Base-by-base conservation (phyloP, 1,140 invertebrate genomes). In the Coptotermes formosanus region DNA sequence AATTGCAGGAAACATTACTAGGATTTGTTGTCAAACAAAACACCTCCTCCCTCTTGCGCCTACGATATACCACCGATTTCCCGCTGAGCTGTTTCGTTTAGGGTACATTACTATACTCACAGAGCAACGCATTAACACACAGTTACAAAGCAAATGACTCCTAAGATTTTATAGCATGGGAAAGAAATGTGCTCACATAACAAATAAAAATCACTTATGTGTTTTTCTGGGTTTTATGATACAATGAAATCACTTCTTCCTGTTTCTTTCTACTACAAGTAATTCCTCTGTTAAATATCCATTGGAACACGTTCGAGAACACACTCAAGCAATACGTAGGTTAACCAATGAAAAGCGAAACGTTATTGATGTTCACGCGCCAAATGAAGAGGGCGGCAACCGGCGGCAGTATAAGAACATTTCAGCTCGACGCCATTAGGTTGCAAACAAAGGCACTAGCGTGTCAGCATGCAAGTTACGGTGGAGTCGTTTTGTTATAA, bases 11-110 rank as follows among this genome's bases (percentile, higher is more conserved):
- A 30, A 75, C 64, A 75, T 75, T 45, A 43, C 32, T 83, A 1
- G 16, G 48, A 25, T 83, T 83, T 83, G 43, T 45, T 83, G 32
- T 52, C 82, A 83, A 83, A 87, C 85, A 75, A 83, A 87, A n/a
- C 64, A 75, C 30, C n/a, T 21, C 30, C n/a, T 21, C 4, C 2
- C 45, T 48, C n/a, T 7, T 75, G 25, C 64, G 64, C 64, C 64
- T 9, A 30, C 64, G 3, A 16, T 55, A 55, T 19, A 21, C 52
- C 52, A 19, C 14, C 1, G 52, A 55, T 55, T 55, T 14, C n/a
- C 3, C n/a, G 25, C n/a, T 75, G 25, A 30, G 25, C 14, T n/a
- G 9, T 75, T 75, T 75, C n/a, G 64, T 75, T 75, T 75, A 75
- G 64, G 64, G n/a, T 11, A 75, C 25, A 75, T 9, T 11, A 30